Base-by-base conservation (phyloP, 2,113 vertebrate genomes). In the Sprattus sprattus region DNA sequence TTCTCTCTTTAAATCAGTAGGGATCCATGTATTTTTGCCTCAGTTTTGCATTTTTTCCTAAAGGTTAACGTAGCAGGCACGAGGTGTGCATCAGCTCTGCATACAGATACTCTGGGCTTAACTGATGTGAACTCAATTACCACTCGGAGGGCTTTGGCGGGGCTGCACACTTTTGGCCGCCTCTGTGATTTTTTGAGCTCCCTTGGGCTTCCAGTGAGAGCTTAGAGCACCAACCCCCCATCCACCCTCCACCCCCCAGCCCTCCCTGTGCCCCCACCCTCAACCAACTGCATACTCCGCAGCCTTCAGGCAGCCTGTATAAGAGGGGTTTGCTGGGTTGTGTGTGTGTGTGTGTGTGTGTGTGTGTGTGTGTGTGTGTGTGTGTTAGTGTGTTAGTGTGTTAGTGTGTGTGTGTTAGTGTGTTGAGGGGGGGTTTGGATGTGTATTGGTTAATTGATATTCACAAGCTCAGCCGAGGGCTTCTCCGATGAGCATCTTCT, bases 401-500 rank as follows among this genome's bases (percentile, higher is more conserved):
- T 28, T n/a, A 1, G 64, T 32, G 64, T 32, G 64, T 13, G 64
- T 32, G 71, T 32, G 11, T n/a, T n/a, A n/a, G n/a, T 39, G 71
- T 78, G 71, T 78, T 32, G 28, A 3, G 8, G 28, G 3, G 28
- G 22, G 22, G 86, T 90, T 83, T 18, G 64, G 39, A 39, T 86
- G 84, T 86, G 82, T 82, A 90, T 85, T 85, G 86, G 90, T 90
- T 94, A 91, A 93, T 95, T 95, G 89, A 92, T 94, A 95, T 95
- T 95, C 94, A 91, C 89, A 88, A 89, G 91, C 89, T 88, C 82
- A 87, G 89, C 89, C 89, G 88, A 82, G 92, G 93, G 92, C 91
- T 94, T 93, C 92, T 93, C 90, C 85, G 67, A 92, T 91, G 93
- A 93, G 88, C 47, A 90, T 92, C 90, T 81, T 90, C 92, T 90